These are phyloP conservation scores for Brachystomella parvula DNA, from an alignment of 1,140 invertebrate genomes.

Conservation along the genomic window DNA sequence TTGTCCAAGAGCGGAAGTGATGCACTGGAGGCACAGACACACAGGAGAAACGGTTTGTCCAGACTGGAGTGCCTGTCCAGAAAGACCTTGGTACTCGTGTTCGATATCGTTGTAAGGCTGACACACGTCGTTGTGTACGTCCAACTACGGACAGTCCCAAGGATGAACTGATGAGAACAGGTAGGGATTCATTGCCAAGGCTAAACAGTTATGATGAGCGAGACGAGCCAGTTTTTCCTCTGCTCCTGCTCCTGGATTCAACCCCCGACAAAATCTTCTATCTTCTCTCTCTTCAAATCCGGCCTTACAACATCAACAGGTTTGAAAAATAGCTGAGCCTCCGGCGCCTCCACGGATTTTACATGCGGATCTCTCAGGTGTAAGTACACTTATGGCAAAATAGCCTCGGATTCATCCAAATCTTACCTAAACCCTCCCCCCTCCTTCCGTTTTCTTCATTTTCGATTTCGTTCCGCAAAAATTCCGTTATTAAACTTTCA, in stretches of 20 bases:
- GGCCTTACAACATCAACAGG: too few species aligned
- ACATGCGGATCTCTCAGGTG: too few species aligned
- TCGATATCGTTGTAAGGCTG: too few species aligned
- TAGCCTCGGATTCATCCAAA: background rate
- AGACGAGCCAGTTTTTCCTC: background rate
- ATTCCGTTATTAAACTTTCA: background rate
- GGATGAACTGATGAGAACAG: conserved; percentile 38
- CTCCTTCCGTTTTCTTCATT: conserved; percentile 9
- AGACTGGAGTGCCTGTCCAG: too few species aligned
- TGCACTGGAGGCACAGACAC: too few species aligned
- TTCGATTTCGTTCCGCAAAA: conserved; percentile 23
- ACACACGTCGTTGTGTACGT: too few species aligned
- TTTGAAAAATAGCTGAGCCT: too few species aligned
- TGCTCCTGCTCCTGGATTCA: conserved; percentile 3
- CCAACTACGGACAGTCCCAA: conserved; percentile 35
- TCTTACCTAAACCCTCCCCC: background rate
- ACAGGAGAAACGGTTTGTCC: too few species aligned
- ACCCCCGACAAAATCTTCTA: background rate
- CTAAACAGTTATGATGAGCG: conserved; percentile 33
- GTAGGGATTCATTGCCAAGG: conserved; percentile 39
- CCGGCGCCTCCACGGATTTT: too few species aligned
- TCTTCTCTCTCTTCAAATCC: background rate
- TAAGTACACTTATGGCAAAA: background rate
- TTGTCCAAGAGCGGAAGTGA: background rate
- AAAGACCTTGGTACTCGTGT: too few species aligned